Conservation (phyloP, 2,797 vertebrate species). For the Rhynchotus rufescens region DNA sequence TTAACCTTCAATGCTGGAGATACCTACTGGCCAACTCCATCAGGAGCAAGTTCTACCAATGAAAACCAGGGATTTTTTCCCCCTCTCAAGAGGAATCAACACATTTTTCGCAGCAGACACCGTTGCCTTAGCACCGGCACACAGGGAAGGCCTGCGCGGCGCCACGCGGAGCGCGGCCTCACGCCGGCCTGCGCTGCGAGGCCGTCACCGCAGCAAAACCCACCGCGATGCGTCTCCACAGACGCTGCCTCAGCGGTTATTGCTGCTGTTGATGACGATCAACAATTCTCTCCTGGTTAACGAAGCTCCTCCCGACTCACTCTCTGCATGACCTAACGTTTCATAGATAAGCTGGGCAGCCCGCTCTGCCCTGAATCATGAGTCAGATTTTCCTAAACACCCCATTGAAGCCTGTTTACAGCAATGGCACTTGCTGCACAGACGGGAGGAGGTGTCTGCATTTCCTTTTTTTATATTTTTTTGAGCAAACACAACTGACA, state of each 20-base stretch:
- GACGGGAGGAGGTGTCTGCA: neutral
- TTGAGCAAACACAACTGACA: constrained; percentile 46
- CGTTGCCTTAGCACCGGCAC: accelerated
- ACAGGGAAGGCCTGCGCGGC: neutral
- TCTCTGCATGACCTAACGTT: constrained; percentile 43
- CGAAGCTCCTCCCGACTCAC: neutral
- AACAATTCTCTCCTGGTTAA: neutral
- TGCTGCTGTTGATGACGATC: neutral
- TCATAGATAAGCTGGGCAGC: constrained; percentile 59
- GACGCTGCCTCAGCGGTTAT: neutral
- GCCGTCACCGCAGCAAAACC: neutral
- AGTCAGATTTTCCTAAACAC: constrained; percentile 70
- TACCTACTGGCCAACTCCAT: neutral
- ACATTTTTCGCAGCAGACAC: accelerated
- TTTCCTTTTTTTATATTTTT: neutral
- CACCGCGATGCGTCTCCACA: neutral
- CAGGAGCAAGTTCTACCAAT: neutral
- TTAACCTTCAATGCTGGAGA: neutral
- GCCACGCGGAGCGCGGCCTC: neutral
- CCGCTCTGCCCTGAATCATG: constrained; percentile 43
- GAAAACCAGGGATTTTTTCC: neutral
- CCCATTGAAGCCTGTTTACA: constrained; percentile 71
- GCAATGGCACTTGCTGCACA: neutral
- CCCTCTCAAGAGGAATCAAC: neutral
- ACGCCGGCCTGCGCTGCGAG: neutral